Conservation (phyloP, 2,888 invertebrate genomes). For the Diarsia rubi region DNA sequence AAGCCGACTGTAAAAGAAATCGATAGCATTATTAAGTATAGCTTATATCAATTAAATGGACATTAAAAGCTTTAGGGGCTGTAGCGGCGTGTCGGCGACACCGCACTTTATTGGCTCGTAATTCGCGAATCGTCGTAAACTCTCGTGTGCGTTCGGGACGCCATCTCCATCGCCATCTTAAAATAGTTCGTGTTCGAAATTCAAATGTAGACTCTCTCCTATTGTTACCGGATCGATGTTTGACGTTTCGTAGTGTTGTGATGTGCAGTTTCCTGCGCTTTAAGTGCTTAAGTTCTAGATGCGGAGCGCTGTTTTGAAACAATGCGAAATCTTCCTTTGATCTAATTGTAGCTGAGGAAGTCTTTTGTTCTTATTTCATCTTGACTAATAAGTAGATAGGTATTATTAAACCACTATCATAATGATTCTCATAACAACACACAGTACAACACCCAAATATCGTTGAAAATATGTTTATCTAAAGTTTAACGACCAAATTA, state of each 20-base stretch:
- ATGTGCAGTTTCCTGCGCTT: slow-evolving; percentile 70
- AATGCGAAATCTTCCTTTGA: slow-evolving; percentile 54
- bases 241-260: slow-evolving; percentile 71
- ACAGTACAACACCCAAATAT: slow-evolving; percentile 12
- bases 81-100: slow-evolving; percentile 78
- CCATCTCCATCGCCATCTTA: slow-evolving; percentile 72
- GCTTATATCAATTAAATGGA: slow-evolving; percentile 80
- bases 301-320: slow-evolving; percentile 58
- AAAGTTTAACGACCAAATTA: slow-evolving; percentile 52
- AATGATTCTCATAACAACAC: slow-evolving; percentile 18
- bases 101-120: slow-evolving; percentile 82
- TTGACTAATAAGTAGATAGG: slow-evolving; percentile 22
- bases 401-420: slow-evolving; percentile 24
- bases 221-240: slow-evolving; percentile 73
- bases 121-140: slow-evolving; percentile 83
- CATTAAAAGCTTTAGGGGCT: slow-evolving; percentile 79
- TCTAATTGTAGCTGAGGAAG: slow-evolving; percentile 59
- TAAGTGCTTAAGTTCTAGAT: slow-evolving; percentile 53
- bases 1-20: slow-evolving; percentile 65
- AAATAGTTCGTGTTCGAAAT: slow-evolving; percentile 80
- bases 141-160: slow-evolving; percentile 76
- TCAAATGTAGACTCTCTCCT: slow-evolving; percentile 71
- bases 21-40: slow-evolving; percentile 68
- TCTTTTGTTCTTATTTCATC: slow-evolving; percentile 45
- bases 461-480: slow-evolving; percentile 32